Base-by-base conservation (phyloP, 1,140 invertebrate species). In the Ceratina calcarata region DNA sequence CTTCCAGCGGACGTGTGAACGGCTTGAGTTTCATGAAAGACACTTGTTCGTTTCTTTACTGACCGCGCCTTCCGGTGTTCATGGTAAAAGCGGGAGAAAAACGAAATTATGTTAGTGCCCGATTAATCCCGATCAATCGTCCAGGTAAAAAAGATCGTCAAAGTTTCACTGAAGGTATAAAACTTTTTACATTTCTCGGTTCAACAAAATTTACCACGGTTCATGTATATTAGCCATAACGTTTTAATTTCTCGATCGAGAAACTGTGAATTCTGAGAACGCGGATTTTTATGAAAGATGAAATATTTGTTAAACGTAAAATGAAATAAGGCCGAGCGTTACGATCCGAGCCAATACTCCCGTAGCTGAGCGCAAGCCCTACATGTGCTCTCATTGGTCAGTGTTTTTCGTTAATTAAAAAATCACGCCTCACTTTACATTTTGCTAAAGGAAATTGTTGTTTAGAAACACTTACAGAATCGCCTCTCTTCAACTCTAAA, bases 1-100 rank as follows among this genome's bases (percentile, higher is more conserved):
- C 57, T 82, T 85, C 70, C 27, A 75, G 55, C 15, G 37, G 53
- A 68, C 32, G 45, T 58, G 58, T 73, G 78, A 70, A 58, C 70
- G 62, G 45, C 45, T 71, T 13, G 67, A 37, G 65, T 86, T 86
- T 86, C 78, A 83, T 71, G 72, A 67, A 80, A 32, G 81, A 84
- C 88, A 87, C 87, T 83, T 69, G 85, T 80, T 85, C 80, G 74
- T 85, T 87, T 85, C 66, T 85, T 88, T 86, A 66, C 77, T 76
- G 71, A 16, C 68, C 65, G 18, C 72, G 32, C 81, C 67, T 49
- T 80, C 79, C 78, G 73, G 81, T 64, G 53, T 62, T 32, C 66
- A 22, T 62, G 77, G 58, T 70, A 80, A 87, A 80, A 84, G 77
- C 58, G 64, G 68, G 61, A 79, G 68, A 70, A 82, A 61, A 82